These are phyloP conservation scores for Pelobates cultripes DNA, from an alignment of 2,797 vertebrate species.

Conservation along the genomic window DNA sequence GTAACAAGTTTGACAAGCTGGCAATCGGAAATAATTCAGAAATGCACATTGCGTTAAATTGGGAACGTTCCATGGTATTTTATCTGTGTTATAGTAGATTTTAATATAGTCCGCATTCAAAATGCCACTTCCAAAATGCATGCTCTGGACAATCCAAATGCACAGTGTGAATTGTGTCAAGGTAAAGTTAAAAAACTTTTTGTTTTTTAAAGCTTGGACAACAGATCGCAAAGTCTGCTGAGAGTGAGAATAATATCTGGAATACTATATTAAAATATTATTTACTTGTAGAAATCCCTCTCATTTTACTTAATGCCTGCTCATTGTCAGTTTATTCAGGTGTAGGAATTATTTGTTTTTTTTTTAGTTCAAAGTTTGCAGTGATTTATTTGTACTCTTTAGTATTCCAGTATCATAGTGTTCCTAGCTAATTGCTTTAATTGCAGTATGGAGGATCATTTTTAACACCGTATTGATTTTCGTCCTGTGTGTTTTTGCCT, in stretches of 20 bases:
- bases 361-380: not conserved
- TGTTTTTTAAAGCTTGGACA: not conserved
- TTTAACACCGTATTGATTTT: constrained; percentile 45
- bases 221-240: too few relatives aligned
- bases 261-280: too few relatives aligned
- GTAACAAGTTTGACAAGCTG: too few relatives aligned
- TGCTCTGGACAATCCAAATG: too few relatives aligned
- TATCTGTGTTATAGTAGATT: too few relatives aligned
- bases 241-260: too few relatives aligned
- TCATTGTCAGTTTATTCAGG: not conserved
- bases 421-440: constrained; percentile 53
- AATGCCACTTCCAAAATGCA: too few relatives aligned
- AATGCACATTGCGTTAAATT: too few relatives aligned
- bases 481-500: constrained; percentile 32
- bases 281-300: too few relatives aligned
- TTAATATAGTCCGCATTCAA: too few relatives aligned
- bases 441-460: constrained; percentile 29
- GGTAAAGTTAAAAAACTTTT: not conserved
- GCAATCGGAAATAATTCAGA: too few relatives aligned
- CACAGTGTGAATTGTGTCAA: not conserved
- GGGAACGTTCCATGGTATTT: too few relatives aligned
- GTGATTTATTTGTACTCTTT: constrained; percentile 19
- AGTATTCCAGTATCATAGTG: constrained; percentile 26
- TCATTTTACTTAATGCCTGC: not conserved
- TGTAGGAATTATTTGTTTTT: not conserved